Conservation (phyloP, 2,888 invertebrate genomes). For the Pyralis farinalis region DNA sequence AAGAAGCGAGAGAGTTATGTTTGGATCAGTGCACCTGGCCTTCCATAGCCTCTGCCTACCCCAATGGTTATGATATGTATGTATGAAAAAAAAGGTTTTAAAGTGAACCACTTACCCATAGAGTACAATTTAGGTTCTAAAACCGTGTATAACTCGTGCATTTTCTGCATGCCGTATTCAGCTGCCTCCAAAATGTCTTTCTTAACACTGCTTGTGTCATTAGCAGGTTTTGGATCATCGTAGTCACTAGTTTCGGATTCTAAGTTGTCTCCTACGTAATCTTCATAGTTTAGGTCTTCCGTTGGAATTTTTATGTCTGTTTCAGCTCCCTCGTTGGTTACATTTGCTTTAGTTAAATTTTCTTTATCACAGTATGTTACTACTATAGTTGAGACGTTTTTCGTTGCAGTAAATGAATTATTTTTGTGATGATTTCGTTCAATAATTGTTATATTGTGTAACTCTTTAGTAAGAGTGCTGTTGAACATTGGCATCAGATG, state of each 20-base stretch:
- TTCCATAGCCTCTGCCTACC: too few species aligned
- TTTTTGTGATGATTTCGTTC: constrained; percentile 63
- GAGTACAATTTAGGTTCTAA: constrained; percentile 85
- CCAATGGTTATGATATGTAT: too few species aligned
- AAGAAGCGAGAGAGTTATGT: too few species aligned
- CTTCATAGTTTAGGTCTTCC: constrained; percentile 15
- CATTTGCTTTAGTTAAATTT: constrained; percentile 42
- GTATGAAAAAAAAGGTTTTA: too few species aligned
- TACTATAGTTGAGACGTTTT: constrained; percentile 66
- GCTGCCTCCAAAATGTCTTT: constrained; percentile 84
- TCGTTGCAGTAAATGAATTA: constrained; percentile 54
- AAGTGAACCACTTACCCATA: constrained; percentile 86
- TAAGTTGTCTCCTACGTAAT: constrained; percentile 21
- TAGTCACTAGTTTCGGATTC: constrained; percentile 11
- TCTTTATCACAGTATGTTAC: constrained; percentile 68
- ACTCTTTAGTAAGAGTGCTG: constrained; percentile 55
- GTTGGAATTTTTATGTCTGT: constrained; percentile 24
- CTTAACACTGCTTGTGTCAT: constrained; percentile 44
- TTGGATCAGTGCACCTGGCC: too few species aligned
- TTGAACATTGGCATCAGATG: constrained; percentile 72
- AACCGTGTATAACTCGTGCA: constrained; percentile 83
- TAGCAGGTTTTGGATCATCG: constrained; percentile 28
- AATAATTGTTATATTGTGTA: constrained; percentile 69
- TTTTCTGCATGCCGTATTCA: constrained; percentile 83
- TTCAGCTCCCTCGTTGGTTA: constrained; percentile 22